Conservation (phyloP, 2,888 invertebrate species). For the Acholoe squamosa region DNA sequence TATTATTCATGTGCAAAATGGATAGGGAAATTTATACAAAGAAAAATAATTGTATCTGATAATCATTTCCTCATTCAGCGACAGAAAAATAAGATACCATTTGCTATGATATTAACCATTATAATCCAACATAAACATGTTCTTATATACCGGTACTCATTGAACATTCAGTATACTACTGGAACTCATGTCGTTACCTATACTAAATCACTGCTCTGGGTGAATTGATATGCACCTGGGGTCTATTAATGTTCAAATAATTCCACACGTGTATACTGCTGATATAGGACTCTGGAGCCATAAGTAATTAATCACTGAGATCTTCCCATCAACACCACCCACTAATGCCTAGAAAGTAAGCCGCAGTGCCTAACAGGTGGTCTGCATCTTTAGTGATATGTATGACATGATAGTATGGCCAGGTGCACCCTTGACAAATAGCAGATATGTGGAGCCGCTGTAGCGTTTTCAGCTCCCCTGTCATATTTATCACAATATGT, state of each 20-base stretch:
- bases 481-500: slow-evolving; percentile 11
- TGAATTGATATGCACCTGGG: neutral
- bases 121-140: neutral
- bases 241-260: slow-evolving; percentile 16
- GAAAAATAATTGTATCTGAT: neutral
- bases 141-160: neutral
- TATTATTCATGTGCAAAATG: neutral
- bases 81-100: neutral
- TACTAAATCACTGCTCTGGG: slow-evolving; percentile 8
- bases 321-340: neutral
- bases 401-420: neutral
- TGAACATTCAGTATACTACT: neutral
- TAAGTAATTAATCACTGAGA: slow-evolving; percentile 32
- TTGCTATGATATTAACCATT: neutral
- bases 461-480: neutral
- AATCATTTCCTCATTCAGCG: neutral
- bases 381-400: slow-evolving; percentile 52
- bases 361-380: slow-evolving; percentile 26
- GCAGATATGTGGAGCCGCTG: neutral
- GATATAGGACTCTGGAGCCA: neutral
- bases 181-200: neutral
- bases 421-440: slow-evolving; percentile 42
- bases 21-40: neutral
- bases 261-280: slow-evolving; percentile 24
- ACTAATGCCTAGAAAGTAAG: slow-evolving; percentile 13